Percentiles rank a stretch among this genome's conserved stretches.
These are phyloP conservation scores for Ptilonorhynchus violaceus DNA, from an alignment of 2,113 vertebrate genomes.

Conservation along the genomic window DNA sequence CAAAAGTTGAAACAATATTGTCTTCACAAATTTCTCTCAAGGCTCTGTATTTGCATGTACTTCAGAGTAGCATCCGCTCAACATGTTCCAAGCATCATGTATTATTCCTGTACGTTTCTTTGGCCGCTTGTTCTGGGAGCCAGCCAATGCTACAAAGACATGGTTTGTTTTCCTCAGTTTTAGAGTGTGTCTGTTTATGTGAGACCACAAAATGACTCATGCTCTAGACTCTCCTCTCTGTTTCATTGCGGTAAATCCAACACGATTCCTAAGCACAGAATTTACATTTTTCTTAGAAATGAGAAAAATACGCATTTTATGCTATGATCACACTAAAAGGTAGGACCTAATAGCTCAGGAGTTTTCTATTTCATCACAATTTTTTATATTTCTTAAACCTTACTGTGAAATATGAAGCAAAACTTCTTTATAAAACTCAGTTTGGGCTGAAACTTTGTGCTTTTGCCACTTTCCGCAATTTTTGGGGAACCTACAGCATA, in stretches of 20 bases:
- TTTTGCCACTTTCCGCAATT: not conserved
- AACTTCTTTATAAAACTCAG: not conserved
- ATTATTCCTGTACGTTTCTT: not conserved
- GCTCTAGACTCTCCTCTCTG: not conserved
- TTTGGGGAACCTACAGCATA: not conserved
- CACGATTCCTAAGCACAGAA: not conserved
- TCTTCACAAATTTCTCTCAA: not conserved
- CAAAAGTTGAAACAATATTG: not conserved
- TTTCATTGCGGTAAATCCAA: not conserved
- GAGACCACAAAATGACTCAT: not conserved
- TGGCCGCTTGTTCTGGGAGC: not conserved
- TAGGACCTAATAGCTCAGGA: not conserved
- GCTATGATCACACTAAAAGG: not conserved
- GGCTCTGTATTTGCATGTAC: not conserved
- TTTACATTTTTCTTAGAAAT: not conserved
- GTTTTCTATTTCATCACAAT: not conserved
- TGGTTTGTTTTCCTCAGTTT: not conserved
- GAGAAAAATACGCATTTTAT: not conserved
- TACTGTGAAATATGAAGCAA: not conserved
- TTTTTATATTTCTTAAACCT: not conserved
- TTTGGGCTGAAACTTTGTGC: not conserved
- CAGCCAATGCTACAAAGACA: not conserved
- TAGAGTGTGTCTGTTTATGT: not conserved
- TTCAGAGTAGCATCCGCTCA: not conserved
- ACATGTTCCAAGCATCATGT: not conserved